phyloP scores from a whole-genome alignment of 1,140 invertebrate genomes.

The Meloidogyne exigua region DNA sequence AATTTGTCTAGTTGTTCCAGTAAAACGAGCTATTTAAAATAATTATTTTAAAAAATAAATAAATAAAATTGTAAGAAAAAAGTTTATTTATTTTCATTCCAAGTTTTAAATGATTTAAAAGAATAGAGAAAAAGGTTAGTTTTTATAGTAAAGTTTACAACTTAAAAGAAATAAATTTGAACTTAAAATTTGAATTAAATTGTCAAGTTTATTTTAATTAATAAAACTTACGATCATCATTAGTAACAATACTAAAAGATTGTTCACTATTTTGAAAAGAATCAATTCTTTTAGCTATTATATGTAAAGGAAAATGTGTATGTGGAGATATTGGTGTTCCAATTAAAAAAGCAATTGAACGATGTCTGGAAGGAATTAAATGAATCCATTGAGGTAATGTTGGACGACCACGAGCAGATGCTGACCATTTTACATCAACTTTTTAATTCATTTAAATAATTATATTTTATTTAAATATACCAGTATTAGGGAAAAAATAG shows the following conservation, averaged over 20 bases:
- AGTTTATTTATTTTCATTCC: no score
- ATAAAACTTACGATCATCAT: conserved; percentile 49
- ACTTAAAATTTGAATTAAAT: no score
- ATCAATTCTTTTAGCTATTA: conserved; percentile 55
- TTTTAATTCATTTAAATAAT: conserved; percentile 3
- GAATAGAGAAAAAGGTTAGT: no score
- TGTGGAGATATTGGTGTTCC: conserved; percentile 56
- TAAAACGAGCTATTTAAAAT: conserved; percentile 40
- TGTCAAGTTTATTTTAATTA: no score
- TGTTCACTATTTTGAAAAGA: conserved; percentile 53
- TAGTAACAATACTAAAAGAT: conserved; percentile 48
- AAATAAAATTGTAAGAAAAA: no score
- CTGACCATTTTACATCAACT: conserved; percentile 63
- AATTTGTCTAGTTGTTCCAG: conserved; percentile 52
- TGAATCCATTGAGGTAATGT: conserved; percentile 57
- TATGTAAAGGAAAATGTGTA: conserved; percentile 51
- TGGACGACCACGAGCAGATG: conserved; percentile 57
- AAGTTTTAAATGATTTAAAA: no score
- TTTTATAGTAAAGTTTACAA: no score
- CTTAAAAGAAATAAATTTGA: no score
- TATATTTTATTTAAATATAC: no score
- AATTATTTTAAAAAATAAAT: no score
- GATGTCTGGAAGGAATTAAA: conserved; percentile 51
- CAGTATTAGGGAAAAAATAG: conserved; percentile 56
- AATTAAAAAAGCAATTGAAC: conserved; percentile 41